Evolutionary conservation across 1,140 invertebrate species (phyloP), one percentile per base, ranked within the genome.

Genomic region (Philaenus spumarius): DNA sequence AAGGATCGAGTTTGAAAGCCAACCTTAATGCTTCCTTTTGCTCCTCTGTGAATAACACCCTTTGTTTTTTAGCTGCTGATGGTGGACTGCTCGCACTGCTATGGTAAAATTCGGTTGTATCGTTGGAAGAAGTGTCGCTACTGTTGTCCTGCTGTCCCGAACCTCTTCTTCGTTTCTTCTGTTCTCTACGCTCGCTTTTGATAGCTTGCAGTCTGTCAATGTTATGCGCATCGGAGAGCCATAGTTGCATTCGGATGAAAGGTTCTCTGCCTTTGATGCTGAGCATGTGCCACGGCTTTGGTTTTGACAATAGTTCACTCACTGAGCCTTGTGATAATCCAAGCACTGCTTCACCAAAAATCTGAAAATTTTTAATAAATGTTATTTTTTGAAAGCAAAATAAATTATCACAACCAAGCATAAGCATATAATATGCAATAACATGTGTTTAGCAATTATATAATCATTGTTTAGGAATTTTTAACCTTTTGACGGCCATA

Each of bases 231-330:
- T 98, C 95, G 62, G 88, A 90, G 9, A 98, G 76, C 95, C 95
- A 98, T 20, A 97, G 73, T 71, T 97, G 94, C 95, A 99, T 98
- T 59, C 95, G 82, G 60, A 98, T 96, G 77, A 98, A 99, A 0
- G 96, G 96, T 72, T 98, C 95, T 24, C 95, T 78, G 0, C 95
- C 95, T 74, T 98, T 98, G 70, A 98, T 96, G 66, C 93, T 97
- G 6, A 99, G 80, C 94, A 98, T 97, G 69, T 97, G 93, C 96
- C 96, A 99, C 0, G 95, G 95, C 70, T 98, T 98, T 1, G 96
- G 96, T 74, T 98, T 98, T 45, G 94, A 97, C 0, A 99, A 77
- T 14, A 98, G 75, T 74, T 98, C 96, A 69, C 93, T 96, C 1
- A 98, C 95, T 0, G 95, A 97, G 15, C 95, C 96, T 74, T 98